Percentiles rank a stretch among this genome's conserved stretches.
phyloP scores from a whole-genome alignment of 2,888 invertebrate species.

The Lasioglossum figueresi region DNA sequence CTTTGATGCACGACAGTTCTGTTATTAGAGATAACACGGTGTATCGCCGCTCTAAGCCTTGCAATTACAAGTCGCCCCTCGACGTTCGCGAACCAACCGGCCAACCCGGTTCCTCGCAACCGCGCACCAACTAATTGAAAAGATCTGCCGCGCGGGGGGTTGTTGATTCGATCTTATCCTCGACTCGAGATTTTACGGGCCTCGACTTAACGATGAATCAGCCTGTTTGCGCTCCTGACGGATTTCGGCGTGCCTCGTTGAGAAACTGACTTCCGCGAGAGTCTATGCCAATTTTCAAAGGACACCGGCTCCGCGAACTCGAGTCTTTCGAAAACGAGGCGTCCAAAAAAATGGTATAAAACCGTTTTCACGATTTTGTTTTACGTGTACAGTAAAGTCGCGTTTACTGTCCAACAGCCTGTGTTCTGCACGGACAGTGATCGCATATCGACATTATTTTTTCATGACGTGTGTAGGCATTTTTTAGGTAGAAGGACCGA shows the following conservation, averaged over 20 bases:
- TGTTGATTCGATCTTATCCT: conserved; percentile 47
- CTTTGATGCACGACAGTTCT: conserved; percentile 70
- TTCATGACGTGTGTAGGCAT: too few species aligned
- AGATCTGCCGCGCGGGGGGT: conserved; percentile 32
- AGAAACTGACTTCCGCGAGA: neutral
- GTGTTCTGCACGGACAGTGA: too few species aligned
- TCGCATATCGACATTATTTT: too few species aligned
- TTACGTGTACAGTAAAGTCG: too few species aligned
- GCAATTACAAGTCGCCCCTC: conserved; percentile 62
- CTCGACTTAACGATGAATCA: conserved; percentile 8
- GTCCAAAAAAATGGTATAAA: too few species aligned
- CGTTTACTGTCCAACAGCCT: too few species aligned
- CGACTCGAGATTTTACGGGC: neutral
- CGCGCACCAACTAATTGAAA: conserved; percentile 46
- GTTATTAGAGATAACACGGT: conserved; percentile 69
- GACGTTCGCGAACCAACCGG: neutral
- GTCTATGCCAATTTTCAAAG: neutral
- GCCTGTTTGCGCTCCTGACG: neutral
- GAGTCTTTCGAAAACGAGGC: too few species aligned
- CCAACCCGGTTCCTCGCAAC: conserved; percentile 29
- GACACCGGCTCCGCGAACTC: too few species aligned
- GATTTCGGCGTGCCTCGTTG: conserved; percentile 5
- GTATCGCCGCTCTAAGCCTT: conserved; percentile 48
- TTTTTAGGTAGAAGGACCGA: too few species aligned
- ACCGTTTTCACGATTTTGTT: too few species aligned